A percentile compares a stretch with the other conserved stretches of the same genome.
Evolutionary conservation across 2,113 vertebrate genomes (phyloP).

Genomic region (Strix uralensis): DNA sequence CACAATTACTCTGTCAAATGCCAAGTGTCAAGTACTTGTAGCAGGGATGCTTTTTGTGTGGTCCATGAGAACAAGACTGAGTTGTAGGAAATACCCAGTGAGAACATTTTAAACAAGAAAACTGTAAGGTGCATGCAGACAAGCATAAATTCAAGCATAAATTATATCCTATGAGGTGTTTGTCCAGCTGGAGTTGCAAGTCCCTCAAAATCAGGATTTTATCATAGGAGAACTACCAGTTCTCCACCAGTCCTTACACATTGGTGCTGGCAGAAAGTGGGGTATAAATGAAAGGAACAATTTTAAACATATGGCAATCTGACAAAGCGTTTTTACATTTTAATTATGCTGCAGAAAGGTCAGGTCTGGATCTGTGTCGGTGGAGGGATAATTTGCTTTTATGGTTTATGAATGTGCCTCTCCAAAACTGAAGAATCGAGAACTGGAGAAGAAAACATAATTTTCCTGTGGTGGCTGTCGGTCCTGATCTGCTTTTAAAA

Average conservation of each 20-base stretch:
- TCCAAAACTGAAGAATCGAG: neutral
- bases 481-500: neutral
- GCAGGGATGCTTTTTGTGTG: neutral
- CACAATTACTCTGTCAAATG: neutral
- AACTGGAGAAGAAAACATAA: neutral
- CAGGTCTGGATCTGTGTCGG: neutral
- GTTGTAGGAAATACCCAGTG: rapidly evolving
- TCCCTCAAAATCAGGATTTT: constrained; percentile 15
- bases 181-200: neutral
- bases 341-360: neutral
- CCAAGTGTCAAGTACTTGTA: neutral
- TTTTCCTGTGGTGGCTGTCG: neutral
- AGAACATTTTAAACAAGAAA: neutral
- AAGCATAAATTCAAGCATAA: neutral
- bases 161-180: neutral
- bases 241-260: neutral
- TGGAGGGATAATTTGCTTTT: neutral
- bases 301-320: neutral
- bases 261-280: neutral
- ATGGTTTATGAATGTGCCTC: constrained; percentile 5
- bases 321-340: neutral
- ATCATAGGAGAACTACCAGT: neutral
- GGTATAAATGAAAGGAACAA: neutral
- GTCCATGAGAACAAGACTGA: neutral
- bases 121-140: neutral